Evolutionary conservation across 2,113 vertebrate species (phyloP).

Genomic region (Hydrolagus affinis): DNA sequence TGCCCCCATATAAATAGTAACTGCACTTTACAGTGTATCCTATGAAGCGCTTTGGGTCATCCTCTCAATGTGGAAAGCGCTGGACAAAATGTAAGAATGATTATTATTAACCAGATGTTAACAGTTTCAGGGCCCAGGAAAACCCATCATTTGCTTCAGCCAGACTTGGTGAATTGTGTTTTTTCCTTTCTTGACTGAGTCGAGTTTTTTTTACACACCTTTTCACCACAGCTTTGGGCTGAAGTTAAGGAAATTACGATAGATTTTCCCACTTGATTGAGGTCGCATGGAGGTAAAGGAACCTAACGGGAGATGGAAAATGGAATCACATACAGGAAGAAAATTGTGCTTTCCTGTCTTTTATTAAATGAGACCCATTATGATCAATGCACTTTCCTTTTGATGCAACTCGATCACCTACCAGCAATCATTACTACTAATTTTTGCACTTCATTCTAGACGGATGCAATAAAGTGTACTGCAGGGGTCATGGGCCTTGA

Average conservation of each 20-base stretch:
- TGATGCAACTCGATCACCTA: neutral
- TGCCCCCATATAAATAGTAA: no score
- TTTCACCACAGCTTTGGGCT: neutral
- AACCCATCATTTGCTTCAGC: neutral
- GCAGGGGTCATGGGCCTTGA: neutral
- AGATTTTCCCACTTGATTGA: neutral
- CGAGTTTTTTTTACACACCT: neutral
- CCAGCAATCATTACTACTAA: neutral
- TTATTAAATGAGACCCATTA: neutral
- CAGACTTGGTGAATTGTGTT: neutral
- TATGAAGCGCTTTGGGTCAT: no score
- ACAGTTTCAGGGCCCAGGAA: neutral
- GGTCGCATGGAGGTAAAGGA: neutral
- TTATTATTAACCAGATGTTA: no score
- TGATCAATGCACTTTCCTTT: slow-evolving; percentile 1
- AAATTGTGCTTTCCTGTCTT: neutral
- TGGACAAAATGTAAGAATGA: no score
- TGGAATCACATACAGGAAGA: neutral
- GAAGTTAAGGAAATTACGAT: neutral
- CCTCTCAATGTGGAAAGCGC: no score
- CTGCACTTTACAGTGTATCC: no score
- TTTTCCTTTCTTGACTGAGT: neutral
- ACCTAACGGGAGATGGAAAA: neutral
- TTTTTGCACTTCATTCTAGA: neutral
- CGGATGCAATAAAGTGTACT: slow-evolving; percentile 3